These are phyloP conservation scores for Acanthornis magna DNA, from an alignment of 2,797 vertebrate species.

Conservation along the genomic window DNA sequence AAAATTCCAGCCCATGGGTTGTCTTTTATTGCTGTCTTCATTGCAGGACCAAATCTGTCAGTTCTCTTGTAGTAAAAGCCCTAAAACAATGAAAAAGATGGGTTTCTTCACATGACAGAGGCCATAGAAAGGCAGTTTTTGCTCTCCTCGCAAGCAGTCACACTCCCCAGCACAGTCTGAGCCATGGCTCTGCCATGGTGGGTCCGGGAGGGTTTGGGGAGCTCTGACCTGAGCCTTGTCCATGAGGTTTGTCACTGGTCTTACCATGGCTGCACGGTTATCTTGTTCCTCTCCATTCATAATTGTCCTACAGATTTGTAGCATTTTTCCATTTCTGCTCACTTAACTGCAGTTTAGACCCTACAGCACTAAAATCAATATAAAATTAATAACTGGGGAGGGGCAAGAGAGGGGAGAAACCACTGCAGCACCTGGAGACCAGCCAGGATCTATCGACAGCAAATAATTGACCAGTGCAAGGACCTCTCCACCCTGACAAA, in stretches of 20 bases:
- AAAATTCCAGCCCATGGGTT: not conserved
- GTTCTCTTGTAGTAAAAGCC: not conserved
- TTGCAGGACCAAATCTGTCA: not conserved
- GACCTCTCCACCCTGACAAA: not conserved
- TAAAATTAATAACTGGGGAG: not conserved
- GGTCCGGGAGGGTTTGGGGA: not conserved
- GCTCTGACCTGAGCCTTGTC: accelerated
- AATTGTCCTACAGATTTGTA: not conserved
- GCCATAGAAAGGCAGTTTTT: not conserved
- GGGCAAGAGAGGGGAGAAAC: not conserved
- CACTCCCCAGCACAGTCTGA: not conserved
- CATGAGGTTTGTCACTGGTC: not conserved
- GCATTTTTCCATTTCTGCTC: not conserved
- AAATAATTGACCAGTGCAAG: not conserved
- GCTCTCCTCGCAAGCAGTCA: not conserved
- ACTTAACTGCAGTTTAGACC: not conserved
- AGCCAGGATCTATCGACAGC: not conserved
- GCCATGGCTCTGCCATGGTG: not conserved
- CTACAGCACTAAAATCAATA: not conserved
- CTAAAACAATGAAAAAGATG: not conserved
- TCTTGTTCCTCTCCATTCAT: not conserved
- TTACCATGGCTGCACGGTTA: accelerated
- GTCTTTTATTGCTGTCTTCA: not conserved
- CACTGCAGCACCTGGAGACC: not conserved
- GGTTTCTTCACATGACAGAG: accelerated